Evolutionary conservation across 2,113 vertebrate genomes (phyloP).

Genomic region (Picathartes gymnocephalus): DNA sequence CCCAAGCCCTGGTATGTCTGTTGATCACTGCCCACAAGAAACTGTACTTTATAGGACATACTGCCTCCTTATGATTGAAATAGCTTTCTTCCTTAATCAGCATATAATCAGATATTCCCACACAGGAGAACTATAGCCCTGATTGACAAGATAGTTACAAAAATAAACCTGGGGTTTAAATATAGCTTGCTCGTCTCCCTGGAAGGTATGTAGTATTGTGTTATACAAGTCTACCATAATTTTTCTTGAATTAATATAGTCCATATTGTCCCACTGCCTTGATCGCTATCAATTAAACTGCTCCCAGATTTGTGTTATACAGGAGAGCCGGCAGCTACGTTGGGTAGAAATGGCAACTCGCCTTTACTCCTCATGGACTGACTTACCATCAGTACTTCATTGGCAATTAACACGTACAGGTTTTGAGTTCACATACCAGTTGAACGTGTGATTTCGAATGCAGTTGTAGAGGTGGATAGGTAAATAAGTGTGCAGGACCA

Average conservation of each 20-base stretch:
- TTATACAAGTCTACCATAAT: constrained; percentile 71
- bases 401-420: constrained; percentile 5
- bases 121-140: constrained; percentile 64
- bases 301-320: neutral
- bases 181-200: constrained; percentile 66
- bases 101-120: constrained; percentile 67
- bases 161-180: constrained; percentile 73
- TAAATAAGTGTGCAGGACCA: neutral
- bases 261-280: constrained; percentile 17
- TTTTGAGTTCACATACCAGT: constrained; percentile 28
- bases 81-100: constrained; percentile 55
- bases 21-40: constrained; percentile 27
- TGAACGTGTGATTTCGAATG: neutral
- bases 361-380: neutral
- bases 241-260: constrained; percentile 51
- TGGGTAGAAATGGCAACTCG: constrained; percentile 5
- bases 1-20: neutral
- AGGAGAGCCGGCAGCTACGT: neutral
- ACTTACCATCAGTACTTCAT: neutral
- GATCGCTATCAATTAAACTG: constrained; percentile 11
- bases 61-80: constrained; percentile 46
- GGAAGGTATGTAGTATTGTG: constrained; percentile 68
- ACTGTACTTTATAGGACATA: constrained; percentile 10
- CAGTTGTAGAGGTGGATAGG: neutral
- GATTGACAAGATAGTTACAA: constrained; percentile 72